These are phyloP conservation scores for Alitta virens DNA, from an alignment of 2,888 invertebrate genomes.

Conservation along the genomic window DNA sequence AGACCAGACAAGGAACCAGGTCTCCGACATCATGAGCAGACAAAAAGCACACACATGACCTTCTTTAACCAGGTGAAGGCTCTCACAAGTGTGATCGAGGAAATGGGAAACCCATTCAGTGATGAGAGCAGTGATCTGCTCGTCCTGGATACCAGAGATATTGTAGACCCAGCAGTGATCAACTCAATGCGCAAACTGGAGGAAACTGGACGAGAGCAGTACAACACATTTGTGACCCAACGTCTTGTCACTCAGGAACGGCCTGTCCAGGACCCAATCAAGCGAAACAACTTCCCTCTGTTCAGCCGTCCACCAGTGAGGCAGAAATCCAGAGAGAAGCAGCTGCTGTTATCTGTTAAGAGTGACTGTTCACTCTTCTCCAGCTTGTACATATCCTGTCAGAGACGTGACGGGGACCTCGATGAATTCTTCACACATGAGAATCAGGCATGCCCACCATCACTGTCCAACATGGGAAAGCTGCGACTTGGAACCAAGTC, in stretches of 20 bases:
- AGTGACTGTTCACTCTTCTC: too few relatives aligned
- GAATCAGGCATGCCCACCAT: too few relatives aligned
- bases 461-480: too few relatives aligned
- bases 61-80: too few relatives aligned
- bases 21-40: too few relatives aligned
- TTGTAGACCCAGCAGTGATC: neutral
- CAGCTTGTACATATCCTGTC: constrained; percentile 20
- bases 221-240: neutral
- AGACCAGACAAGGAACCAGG: constrained; percentile 37
- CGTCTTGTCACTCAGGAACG: too few relatives aligned
- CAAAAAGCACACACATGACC: too few relatives aligned
- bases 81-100: too few relatives aligned
- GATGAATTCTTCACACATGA: neutral
- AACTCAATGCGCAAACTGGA: neutral
- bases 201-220: neutral
- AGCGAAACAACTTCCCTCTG: neutral
- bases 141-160: constrained; percentile 1
- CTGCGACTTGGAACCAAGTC: constrained; percentile 23
- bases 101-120: too few relatives aligned
- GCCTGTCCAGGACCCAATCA: neutral
- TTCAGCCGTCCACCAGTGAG: constrained; percentile 1
- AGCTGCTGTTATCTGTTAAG: constrained; percentile 18
- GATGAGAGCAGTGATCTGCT: too few relatives aligned
- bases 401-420: neutral
- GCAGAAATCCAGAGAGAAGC: constrained; percentile 5